Evolutionary conservation across 2,797 vertebrate genomes (phyloP), one percentile per base, ranked within the genome.

Genomic region (Clarias platycephalus): DNA sequence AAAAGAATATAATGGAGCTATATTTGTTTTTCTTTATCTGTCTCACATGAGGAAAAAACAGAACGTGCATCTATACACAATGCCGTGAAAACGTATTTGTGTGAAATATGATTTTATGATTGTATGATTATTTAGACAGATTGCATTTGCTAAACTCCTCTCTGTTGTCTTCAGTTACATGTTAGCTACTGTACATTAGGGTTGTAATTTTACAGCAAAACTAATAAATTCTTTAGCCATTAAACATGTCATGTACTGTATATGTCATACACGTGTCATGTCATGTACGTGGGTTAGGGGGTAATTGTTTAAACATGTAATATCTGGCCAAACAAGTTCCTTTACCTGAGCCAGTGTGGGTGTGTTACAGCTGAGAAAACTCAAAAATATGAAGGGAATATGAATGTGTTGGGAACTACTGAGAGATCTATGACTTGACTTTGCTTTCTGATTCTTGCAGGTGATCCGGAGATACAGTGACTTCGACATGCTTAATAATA

Each of bases 391-490:
- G n/a, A 40, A 49, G 6, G 3, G 49, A 53, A 62, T 34, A 37
- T 15, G 57, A 37, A 22, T 62, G 40, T 24, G 26, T 16, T 60
- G 6, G 15, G 34, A 66, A 66, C 22, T 3, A n/a, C 16, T 55
- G 34, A 53, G 71, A 55, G 28, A n/a, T 66, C 15, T 24, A 5
- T 58, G 9, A n/a, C 34, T 79, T 68, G 9, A 15, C 3, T 77
- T 68, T 85, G 53, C 37, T 84, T 76, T 74, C 3, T 63, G 55
- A n/a, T 81, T 87, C 53, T 95, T 94, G 68, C 95, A 99, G 98
- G 95, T 99, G 88, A 94, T 99, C 87, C 96, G 97, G 80, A 95
- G 98, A 91, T 99, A 99, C 92, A 99, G 98, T 86, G 98, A 99
- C 93, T 99, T 99, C 82, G 98, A 98, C 82, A 93, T 96, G 88